phyloP scores from a whole-genome alignment of 2,113 vertebrate genomes.

The Burhinus oedicnemus region DNA sequence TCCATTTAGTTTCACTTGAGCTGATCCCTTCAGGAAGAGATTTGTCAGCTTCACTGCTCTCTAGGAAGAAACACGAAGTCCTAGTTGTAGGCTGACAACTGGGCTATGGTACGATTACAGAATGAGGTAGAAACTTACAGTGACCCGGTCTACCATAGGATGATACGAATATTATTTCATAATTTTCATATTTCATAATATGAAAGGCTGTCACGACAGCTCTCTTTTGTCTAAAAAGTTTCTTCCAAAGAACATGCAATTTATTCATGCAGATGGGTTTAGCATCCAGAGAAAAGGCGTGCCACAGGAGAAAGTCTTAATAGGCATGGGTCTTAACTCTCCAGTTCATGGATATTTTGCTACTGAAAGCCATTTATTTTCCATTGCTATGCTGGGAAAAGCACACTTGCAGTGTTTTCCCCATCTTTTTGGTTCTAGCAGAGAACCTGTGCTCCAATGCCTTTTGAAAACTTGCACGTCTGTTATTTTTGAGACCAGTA shows the following conservation, averaged over 20 bases:
- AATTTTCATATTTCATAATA: background rate
- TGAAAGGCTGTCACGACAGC: background rate
- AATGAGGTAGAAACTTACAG: background rate
- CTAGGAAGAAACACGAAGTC: background rate
- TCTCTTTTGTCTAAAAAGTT: background rate
- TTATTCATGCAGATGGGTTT: background rate
- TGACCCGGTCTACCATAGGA: background rate
- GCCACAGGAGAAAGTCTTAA: background rate
- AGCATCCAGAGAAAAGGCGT: background rate
- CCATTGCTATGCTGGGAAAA: background rate
- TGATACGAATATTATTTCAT: background rate
- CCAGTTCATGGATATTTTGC: background rate
- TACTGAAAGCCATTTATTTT: background rate
- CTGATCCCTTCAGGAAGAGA: background rate
- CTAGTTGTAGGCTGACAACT: background rate
- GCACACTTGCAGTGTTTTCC: background rate
- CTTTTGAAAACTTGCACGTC: background rate
- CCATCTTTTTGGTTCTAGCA: background rate
- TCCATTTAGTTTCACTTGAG: background rate
- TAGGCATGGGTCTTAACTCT: background rate
- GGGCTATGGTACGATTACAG: background rate
- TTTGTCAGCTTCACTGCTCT: background rate
- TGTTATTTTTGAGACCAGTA: background rate
- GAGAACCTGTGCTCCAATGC: background rate
- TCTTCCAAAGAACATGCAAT: background rate